Base-by-base conservation (phyloP, 2,797 vertebrate species). In the Lagodon rhomboides region DNA sequence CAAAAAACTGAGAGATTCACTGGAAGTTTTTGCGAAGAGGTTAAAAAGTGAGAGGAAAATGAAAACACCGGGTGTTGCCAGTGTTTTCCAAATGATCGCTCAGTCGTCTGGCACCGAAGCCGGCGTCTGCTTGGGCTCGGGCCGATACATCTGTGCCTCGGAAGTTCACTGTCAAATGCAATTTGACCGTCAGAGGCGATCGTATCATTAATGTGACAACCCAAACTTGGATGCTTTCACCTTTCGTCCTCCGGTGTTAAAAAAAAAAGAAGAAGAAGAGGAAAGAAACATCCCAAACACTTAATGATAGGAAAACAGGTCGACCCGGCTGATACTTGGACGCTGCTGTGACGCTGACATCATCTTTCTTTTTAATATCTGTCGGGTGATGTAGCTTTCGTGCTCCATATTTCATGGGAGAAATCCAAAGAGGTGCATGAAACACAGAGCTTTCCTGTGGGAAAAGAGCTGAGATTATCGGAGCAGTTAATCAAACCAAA, bases 151-250 rank as follows among this genome's bases (percentile, higher is more conserved):
- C 92, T 91, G 91, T 53, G 82, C 76, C 83, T 88, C 88, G 91
- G 93, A 93, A 92, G 92, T 92, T 92, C 85, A 77, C 90, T 84
- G 93, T 92, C 91, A 91, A 67, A 88, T 51, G 73, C 69, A 88
- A 93, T 93, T 84, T 76, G 74, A 77, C 44, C 50, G 85, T 92
- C 90, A 87, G 73, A 80, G 79, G 79, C 60, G 68, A 89, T 90
- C 43, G 70, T 80, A 86, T 92, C 87, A 89, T 92, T 87, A 92
- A 92, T 79, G 84, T 89, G 93, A 93, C 93, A 91, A 84, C 73
- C 74, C 41, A 20, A 80, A 89, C 82, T 87, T 89, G 87, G 85
- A 91, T 51, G 75, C 69, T 5, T 89, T 83, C 59, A 82, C 83
- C 83, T 89, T 85, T 81, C 79, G 74, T 69, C 53, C 75, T 62